These are phyloP conservation scores for Anolis apletophallus DNA, from an alignment of 2,797 vertebrate genomes.

Conservation along the genomic window DNA sequence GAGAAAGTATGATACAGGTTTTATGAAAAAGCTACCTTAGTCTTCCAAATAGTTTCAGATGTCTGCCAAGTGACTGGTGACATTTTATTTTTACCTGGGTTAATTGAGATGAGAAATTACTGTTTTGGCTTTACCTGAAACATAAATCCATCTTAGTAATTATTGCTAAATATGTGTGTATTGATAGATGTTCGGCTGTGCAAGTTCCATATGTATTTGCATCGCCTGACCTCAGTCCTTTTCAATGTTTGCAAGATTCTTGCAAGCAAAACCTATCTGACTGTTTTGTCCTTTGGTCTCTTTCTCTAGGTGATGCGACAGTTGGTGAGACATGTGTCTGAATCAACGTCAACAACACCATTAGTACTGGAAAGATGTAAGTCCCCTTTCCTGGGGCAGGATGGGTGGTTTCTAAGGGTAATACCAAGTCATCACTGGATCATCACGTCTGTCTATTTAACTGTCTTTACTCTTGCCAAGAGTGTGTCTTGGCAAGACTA, in stretches of 20 bases:
- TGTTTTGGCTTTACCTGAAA: not conserved
- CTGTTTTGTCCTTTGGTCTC: not conserved
- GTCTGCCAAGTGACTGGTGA: not conserved
- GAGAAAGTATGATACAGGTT: too few relatives aligned
- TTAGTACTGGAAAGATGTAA: slow-evolving; percentile 93
- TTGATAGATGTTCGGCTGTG: not conserved
- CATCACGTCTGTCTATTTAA: fast-evolving
- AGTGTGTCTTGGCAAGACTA: not conserved
- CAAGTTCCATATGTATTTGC: not conserved
- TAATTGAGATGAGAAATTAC: not conserved
- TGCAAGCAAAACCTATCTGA: not conserved
- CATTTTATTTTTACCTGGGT: not conserved
- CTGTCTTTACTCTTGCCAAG: not conserved
- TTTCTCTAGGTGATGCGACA: slow-evolving; percentile 84
- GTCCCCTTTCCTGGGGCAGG: slow-evolving; percentile 63
- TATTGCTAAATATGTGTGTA: not conserved
- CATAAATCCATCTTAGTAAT: not conserved
- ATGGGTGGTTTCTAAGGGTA: not conserved
- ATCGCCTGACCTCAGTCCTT: not conserved
- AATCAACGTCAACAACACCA: slow-evolving; percentile 61
- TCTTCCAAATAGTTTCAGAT: not conserved
- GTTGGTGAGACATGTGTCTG: slow-evolving; percentile 81
- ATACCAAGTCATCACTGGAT: too few relatives aligned
- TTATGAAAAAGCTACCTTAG: too few relatives aligned
- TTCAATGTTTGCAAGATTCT: not conserved